phyloP scores from a whole-genome alignment of 2,888 invertebrate genomes.

The Merodon equestris region DNA sequence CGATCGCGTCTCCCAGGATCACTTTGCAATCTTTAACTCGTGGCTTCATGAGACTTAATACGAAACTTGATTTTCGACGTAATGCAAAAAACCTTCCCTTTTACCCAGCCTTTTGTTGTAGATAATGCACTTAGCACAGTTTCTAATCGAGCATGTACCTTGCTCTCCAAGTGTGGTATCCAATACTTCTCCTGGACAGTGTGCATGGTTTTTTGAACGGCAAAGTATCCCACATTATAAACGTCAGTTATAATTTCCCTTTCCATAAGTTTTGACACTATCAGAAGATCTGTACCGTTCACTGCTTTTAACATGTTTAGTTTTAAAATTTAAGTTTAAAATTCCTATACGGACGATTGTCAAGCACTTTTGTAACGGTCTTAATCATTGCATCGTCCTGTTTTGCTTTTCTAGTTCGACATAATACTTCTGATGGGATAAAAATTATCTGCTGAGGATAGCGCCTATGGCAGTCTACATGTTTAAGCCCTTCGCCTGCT shows the following conservation, averaged over 20 bases:
- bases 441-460: slow-evolving; percentile 29
- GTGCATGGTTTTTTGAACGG: neutral
- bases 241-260: no score
- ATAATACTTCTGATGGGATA: slow-evolving; percentile 14
- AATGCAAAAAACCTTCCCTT: neutral
- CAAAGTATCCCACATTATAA: no score
- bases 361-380: no score
- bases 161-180: slow-evolving; percentile 51
- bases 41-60: no score
- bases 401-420: slow-evolving; percentile 48
- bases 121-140: no score
- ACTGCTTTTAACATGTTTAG: slow-evolving; percentile 34
- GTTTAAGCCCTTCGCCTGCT: slow-evolving; percentile 42
- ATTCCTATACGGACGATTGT: slow-evolving; percentile 18
- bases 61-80: slow-evolving; percentile 70
- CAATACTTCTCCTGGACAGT: slow-evolving; percentile 35
- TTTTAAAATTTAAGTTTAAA: slow-evolving; percentile 39
- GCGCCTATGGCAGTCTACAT: slow-evolving; percentile 61
- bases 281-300: slow-evolving; percentile 37
- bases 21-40: no score
- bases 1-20: no score
- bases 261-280: slow-evolving; percentile 40
- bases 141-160: slow-evolving; percentile 40
- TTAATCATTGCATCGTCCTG: slow-evolving; percentile 41
- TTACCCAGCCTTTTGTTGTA: slow-evolving; percentile 71